A percentile compares a stretch with the other conserved stretches of the same genome.
These are phyloP conservation scores for Neolamprologus variostigma DNA, from an alignment of 2,113 vertebrate genomes.

Conservation along the genomic window DNA sequence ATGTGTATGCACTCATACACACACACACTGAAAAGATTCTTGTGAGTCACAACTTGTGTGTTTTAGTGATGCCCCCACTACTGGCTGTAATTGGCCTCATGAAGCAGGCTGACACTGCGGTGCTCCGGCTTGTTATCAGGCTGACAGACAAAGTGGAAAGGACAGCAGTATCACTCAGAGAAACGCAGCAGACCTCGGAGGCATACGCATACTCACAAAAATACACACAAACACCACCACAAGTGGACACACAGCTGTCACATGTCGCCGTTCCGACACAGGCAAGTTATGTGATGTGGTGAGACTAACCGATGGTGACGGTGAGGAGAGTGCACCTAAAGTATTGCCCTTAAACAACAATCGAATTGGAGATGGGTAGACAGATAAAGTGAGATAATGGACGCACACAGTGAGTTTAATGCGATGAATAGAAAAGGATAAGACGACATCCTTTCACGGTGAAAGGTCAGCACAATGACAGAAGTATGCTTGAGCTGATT, in stretches of 20 bases:
- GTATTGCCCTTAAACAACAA: neutral
- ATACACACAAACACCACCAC: neutral
- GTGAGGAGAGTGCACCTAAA: neutral
- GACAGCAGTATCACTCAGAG: constrained; percentile 21
- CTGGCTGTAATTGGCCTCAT: constrained; percentile 40
- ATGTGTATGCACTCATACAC: neutral
- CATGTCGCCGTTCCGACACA: neutral
- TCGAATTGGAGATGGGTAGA: neutral
- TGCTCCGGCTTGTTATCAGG: constrained; percentile 28
- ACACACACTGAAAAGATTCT: neutral
- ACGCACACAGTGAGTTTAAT: neutral
- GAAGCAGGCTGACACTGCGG: constrained; percentile 3
- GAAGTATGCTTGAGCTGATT: neutral
- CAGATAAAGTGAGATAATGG: constrained; percentile 1
- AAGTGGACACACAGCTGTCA: neutral
- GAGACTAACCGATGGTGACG: neutral
- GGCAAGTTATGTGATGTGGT: neutral
- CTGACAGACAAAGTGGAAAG: constrained; percentile 32
- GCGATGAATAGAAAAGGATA: neutral
- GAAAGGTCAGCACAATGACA: constrained; percentile 10
- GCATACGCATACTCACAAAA: neutral
- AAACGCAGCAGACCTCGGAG: neutral
- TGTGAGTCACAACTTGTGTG: neutral
- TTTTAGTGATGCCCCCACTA: neutral
- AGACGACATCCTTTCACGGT: neutral